Evolutionary conservation across 2,113 vertebrate species (phyloP).

Genomic region (Pterocles orientalis): DNA sequence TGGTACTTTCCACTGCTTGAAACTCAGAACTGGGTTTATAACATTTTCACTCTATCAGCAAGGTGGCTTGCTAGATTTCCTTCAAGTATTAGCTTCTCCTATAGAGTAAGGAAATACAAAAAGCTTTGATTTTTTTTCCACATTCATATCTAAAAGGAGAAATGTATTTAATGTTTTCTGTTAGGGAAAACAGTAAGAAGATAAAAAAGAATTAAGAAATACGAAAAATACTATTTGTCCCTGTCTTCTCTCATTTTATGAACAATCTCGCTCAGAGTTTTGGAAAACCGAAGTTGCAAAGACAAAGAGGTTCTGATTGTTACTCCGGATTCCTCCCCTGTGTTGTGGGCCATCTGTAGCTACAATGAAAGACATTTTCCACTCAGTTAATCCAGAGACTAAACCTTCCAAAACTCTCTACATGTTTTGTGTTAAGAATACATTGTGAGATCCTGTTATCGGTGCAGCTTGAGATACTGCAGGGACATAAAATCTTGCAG

Average conservation of each 20-base stretch:
- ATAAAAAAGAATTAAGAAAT: background rate
- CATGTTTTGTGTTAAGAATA: constrained; percentile 61
- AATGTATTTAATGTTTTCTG: background rate
- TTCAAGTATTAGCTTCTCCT: background rate
- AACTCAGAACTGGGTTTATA: background rate
- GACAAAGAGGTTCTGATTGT: constrained; percentile 30
- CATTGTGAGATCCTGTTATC: constrained; percentile 45
- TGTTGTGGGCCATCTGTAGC: constrained; percentile 50
- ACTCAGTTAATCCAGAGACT: constrained; percentile 60
- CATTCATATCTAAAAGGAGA: background rate
- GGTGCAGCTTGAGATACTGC: constrained; percentile 64
- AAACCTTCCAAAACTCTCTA: constrained; percentile 53
- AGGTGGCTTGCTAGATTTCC: background rate
- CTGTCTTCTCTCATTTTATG: background rate
- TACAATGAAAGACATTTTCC: constrained; percentile 57
- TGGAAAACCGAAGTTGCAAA: constrained; percentile 14
- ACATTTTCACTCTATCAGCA: background rate
- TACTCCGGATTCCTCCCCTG: constrained; percentile 13
- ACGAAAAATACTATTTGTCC: background rate
- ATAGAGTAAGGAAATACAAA: background rate
- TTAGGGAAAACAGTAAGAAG: background rate
- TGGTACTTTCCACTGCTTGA: background rate
- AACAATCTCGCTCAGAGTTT: background rate
- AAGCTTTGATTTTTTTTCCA: background rate
- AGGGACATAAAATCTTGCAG: constrained; percentile 56